phyloP scores from a whole-genome alignment of 2,797 vertebrate genomes.

The Helarctos malayanus region DNA sequence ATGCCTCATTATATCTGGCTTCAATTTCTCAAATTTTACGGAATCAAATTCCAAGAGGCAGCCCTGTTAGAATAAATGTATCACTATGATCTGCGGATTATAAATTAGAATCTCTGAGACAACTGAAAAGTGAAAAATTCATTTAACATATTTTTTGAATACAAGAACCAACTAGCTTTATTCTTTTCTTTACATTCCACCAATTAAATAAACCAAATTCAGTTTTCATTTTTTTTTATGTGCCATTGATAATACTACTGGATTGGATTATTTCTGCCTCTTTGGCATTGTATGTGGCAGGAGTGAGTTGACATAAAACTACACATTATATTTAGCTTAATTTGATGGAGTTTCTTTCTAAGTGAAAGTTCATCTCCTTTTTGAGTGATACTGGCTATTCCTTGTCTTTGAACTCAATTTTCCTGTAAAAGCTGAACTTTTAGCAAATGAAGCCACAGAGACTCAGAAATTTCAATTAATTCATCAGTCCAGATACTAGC shows the following conservation, averaged over 20 bases:
- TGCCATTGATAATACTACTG: constrained; percentile 41
- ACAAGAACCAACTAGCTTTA: background rate
- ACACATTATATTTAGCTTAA: constrained; percentile 60
- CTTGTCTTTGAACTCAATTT: constrained; percentile 63
- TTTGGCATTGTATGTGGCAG: constrained; percentile 32
- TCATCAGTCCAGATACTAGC: background rate
- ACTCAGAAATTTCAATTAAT: constrained; percentile 29
- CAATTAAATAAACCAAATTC: constrained; percentile 37
- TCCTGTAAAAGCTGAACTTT: constrained; percentile 8
- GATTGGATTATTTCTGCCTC: background rate
- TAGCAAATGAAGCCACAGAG: constrained; percentile 32
- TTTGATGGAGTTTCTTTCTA: constrained; percentile 39
- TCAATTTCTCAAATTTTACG: constrained; percentile 1
- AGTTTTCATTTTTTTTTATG: background rate
- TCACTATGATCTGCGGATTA: background rate
- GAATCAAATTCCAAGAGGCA: constrained; percentile 24
- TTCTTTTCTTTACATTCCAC: background rate
- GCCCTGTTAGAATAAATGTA: background rate
- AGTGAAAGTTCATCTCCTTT: constrained; percentile 52
- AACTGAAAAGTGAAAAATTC: background rate
- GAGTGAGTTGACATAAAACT: constrained; percentile 48
- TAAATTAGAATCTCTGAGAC: background rate
- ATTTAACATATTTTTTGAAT: background rate
- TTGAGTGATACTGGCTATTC: constrained; percentile 11
- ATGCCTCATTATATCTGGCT: background rate